These are phyloP conservation scores for Phrynocephalus forsythii DNA, from an alignment of 2,797 vertebrate species.

Conservation along the genomic window DNA sequence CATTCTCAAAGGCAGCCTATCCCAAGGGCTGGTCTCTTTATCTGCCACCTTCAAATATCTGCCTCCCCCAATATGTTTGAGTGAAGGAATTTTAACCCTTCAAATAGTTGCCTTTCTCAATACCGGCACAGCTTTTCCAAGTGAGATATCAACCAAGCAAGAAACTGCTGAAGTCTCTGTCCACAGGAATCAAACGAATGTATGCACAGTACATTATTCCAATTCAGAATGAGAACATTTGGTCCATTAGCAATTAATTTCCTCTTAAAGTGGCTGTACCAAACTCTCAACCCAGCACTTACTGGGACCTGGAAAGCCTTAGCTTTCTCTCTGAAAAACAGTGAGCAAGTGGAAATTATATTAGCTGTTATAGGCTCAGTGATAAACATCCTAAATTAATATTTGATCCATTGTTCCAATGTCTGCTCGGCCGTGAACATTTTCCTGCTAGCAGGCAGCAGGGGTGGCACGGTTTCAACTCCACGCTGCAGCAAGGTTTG, in stretches of 20 bases:
- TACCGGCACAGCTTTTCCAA: neutral
- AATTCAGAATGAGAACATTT: neutral
- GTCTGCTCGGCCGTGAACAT: neutral
- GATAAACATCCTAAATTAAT: conserved; percentile 36
- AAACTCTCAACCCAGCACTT: neutral
- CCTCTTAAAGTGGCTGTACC: neutral
- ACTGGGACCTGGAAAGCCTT: neutral
- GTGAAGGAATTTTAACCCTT: neutral
- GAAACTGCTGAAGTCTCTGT: too few relatives aligned
- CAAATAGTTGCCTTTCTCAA: neutral
- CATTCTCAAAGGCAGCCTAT: too few relatives aligned
- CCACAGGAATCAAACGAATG: neutral
- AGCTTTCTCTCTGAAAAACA: conserved; percentile 15
- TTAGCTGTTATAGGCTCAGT: neutral
- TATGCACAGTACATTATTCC: neutral
- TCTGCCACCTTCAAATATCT: too few relatives aligned
- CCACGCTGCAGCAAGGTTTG: neutral
- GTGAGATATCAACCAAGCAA: neutral
- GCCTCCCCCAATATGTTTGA: too few relatives aligned
- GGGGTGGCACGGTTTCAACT: conserved; percentile 12
- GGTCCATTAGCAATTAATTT: conserved; percentile 19
- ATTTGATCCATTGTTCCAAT: conserved; percentile 24
- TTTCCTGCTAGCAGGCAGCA: neutral
- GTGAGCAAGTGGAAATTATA: conserved; percentile 29
- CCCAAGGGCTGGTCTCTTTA: too few relatives aligned